Evolutionary conservation across 2,888 invertebrate species (phyloP).

Genomic region (Mesodorylaimus sp.): DNA sequence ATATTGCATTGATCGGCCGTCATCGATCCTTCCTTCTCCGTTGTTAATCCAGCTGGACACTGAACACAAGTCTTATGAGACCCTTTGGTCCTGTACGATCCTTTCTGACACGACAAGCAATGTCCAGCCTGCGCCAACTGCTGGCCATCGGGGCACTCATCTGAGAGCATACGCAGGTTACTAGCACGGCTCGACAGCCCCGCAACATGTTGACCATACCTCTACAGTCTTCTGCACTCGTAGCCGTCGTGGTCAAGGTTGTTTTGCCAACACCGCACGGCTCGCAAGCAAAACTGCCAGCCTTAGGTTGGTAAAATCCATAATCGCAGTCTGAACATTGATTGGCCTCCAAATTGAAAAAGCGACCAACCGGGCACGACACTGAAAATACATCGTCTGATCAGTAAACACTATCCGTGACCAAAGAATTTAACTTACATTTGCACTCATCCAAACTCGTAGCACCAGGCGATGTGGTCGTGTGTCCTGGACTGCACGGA

Average conservation of each 20-base stretch:
- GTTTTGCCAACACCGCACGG: slow-evolving; percentile 29
- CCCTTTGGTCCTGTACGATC: slow-evolving; percentile 65
- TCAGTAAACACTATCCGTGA: background rate
- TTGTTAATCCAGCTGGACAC: slow-evolving; percentile 75
- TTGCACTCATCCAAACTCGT: slow-evolving; percentile 43
- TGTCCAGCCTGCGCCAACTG: slow-evolving; percentile 53
- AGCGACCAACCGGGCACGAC: slow-evolving; percentile 25
- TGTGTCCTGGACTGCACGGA: slow-evolving; percentile 70
- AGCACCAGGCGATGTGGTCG: slow-evolving; percentile 60
- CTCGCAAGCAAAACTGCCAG: slow-evolving; percentile 23
- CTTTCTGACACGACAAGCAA: slow-evolving; percentile 75
- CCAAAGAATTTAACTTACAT: slow-evolving; percentile 4
- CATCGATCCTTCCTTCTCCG: slow-evolving; percentile 60
- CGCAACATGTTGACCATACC: slow-evolving; percentile 14
- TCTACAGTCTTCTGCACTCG: slow-evolving; percentile 22
- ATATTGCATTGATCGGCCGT: slow-evolving; percentile 75
- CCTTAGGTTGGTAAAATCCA: slow-evolving; percentile 26
- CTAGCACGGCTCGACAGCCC: background rate
- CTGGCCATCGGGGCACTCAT: slow-evolving; percentile 51
- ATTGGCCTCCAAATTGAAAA: slow-evolving; percentile 18
- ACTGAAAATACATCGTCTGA: slow-evolving; percentile 14
- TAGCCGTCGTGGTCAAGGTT: slow-evolving; percentile 21
- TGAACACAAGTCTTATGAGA: slow-evolving; percentile 66
- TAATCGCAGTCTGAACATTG: slow-evolving; percentile 22
- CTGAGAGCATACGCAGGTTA: slow-evolving; percentile 28